phyloP scores from a whole-genome alignment of 1,140 invertebrate genomes.

The Nephila pilipes region DNA sequence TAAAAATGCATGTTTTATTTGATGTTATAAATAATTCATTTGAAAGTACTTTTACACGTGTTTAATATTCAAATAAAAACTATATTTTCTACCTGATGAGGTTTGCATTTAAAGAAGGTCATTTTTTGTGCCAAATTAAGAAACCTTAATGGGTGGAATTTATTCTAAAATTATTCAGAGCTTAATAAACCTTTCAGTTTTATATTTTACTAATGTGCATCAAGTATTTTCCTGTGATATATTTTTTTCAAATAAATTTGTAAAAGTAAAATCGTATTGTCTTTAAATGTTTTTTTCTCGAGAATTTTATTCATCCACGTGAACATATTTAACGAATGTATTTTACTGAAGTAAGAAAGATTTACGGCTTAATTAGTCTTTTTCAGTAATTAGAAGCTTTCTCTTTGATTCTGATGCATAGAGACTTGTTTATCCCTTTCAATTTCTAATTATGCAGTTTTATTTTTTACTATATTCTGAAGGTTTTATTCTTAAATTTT shows the following conservation, averaged over 20 bases:
- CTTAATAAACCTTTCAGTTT: not conserved
- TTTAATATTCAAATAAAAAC: too few species aligned
- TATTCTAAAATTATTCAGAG: not conserved
- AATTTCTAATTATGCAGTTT: not conserved
- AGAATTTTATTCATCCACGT: not conserved
- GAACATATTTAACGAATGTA: not conserved
- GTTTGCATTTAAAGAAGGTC: not conserved
- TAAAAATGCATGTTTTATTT: too few species aligned
- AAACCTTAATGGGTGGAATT: not conserved
- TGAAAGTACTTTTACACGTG: too few species aligned
- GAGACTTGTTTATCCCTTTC: not conserved
- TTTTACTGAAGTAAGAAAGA: not conserved
- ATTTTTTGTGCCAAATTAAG: not conserved
- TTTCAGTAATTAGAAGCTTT: not conserved
- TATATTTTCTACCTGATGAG: not conserved
- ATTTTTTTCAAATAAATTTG: not conserved
- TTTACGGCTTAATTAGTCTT: constrained; percentile 22
- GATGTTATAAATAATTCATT: too few species aligned
- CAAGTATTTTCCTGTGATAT: not conserved
- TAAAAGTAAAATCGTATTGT: not conserved
- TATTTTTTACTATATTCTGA: not conserved
- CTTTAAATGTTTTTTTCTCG: not conserved
- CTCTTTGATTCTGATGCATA: not conserved
- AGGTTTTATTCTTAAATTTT: not conserved
- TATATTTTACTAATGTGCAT: not conserved